Base-by-base conservation (phyloP, 2,888 invertebrate species). In the Apeira syringaria region DNA sequence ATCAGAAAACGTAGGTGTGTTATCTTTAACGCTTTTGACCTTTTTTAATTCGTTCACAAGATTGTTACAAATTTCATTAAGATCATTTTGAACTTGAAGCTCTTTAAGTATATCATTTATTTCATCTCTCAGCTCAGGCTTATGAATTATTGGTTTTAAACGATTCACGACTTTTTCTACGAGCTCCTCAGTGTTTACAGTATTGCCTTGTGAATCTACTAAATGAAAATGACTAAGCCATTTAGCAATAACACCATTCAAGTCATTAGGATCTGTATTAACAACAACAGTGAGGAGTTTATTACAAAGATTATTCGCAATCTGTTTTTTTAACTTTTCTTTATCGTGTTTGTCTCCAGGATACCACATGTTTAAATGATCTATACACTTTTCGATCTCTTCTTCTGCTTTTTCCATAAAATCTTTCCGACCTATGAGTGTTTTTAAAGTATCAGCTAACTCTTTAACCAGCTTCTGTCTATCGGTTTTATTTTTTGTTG, bases 291-390 rank as follows among this genome's bases (percentile, higher is more conserved):
- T 20, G 5, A 7, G 5, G 2, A 20, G 20, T 11, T 25, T 63
- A 1, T 46, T 39, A 2, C 55, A 34, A 7, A 79, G 56, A 15
- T 51, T 61, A 18, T 66, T 53, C 34, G 54, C 36, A 3, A 76
- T 43, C 32, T 54, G 49, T 1, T 60, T 50, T 44, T 59, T 70
- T 24, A 75, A 64, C 2, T 9, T 24, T 1, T 61, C 46, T 28
- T 56, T 49, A 1, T 70, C 61, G 3, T 42, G 10, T 34, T 63
- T 54, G 11, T 42, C 40, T 2, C 39, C 57, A 4, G 73, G 71
- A 13, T 47, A 50, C 78, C 79, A 77, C 47, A 80, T 67, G 0
- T 74, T 72, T 22, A 75, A 50, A 11, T 44, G 47, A 7, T 60
- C 46, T 2, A 79, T 25, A 11, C 57, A 68, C 17, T 42, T 45